These are phyloP conservation scores for Clarias gariepinus DNA, from an alignment of 2,113 vertebrate genomes.

Conservation along the genomic window DNA sequence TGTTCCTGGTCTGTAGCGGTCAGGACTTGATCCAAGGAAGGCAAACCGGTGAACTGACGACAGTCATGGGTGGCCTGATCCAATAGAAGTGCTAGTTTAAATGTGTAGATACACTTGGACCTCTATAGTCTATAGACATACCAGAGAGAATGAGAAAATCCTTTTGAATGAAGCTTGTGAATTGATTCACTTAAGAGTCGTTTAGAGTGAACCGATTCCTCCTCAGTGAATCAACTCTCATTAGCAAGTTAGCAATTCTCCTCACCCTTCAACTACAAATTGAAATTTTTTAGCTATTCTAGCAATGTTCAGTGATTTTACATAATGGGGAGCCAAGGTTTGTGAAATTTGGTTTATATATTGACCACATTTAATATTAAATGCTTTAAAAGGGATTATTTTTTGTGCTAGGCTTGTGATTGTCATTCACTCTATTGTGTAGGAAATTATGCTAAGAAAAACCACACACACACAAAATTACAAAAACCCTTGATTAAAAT, in stretches of 20 bases:
- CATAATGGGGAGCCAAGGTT: slow-evolving; percentile 28
- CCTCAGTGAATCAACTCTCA: not conserved
- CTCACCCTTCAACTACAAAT: too few relatives aligned
- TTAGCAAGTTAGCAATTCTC: not conserved
- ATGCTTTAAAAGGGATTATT: not conserved
- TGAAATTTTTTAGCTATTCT: not conserved
- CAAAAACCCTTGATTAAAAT: not conserved
- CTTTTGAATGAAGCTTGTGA: too few relatives aligned
- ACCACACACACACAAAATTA: not conserved
- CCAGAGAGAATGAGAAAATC: not conserved
- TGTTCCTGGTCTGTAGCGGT: too few relatives aligned
- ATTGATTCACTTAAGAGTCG: too few relatives aligned
- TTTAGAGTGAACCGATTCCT: too few relatives aligned
- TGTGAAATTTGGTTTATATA: not conserved
- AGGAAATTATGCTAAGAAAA: not conserved
- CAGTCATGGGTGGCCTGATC: too few relatives aligned
- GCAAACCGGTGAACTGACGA: too few relatives aligned
- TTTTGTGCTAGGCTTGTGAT: not conserved
- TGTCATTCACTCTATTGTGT: not conserved
- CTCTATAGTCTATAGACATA: not conserved
- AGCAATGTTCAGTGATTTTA: not conserved
- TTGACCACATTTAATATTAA: not conserved
- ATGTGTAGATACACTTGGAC: not conserved
- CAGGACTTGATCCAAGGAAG: too few relatives aligned
- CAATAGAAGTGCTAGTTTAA: too few relatives aligned